Evolutionary conservation across 2,888 invertebrate genomes (phyloP), one percentile per base, ranked within the genome.

Genomic region (Dicranocentrus wangi): DNA sequence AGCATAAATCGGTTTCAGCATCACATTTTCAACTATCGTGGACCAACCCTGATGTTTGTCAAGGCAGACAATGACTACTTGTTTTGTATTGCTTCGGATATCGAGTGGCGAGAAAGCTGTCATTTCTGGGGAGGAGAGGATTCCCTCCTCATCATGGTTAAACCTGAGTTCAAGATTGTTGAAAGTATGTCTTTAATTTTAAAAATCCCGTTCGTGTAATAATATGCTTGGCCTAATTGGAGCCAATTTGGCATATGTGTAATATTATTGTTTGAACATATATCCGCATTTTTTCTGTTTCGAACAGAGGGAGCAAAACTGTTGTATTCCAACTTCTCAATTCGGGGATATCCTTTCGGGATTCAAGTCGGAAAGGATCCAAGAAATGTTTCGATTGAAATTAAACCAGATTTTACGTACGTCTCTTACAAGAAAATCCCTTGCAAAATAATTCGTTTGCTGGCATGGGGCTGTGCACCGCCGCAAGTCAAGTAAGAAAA

Each of bases 381-480:
- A 0, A 91, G 94, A 78, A 92, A 92, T 86, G 94, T 95, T 0
- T 90, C 93, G 55, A 90, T 97, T 27, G 90, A 91, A 72, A 90
- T 97, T 19, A 92, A 94, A 86, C 93, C 92, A 73, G 93, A 93
- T 87, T 94, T 95, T 89, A 93, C 93, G 87, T 90, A 91, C 79
- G 89, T 94, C 70, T 91, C 91, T 85, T 93, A 92, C 88, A 90
- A 92, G 85, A 93, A 93, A 61, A 92, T 92, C 81, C 93, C 93
- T 0, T 92, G 93, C 87, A 88, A 89, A 23, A 89, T 94, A 17
- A 88, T 90, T 63, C 91, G 91, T 1, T 91, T 94, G 23, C 93
- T 94, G 90, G 94, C 94, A 25, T 96, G 95, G 95, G 95, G 95
- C 39, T 96, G 96, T 88, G 95, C 95, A 0, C 94, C 95, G 88